Conservation (phyloP, 1,140 invertebrate species). For the Drosophila ercepeae region DNA sequence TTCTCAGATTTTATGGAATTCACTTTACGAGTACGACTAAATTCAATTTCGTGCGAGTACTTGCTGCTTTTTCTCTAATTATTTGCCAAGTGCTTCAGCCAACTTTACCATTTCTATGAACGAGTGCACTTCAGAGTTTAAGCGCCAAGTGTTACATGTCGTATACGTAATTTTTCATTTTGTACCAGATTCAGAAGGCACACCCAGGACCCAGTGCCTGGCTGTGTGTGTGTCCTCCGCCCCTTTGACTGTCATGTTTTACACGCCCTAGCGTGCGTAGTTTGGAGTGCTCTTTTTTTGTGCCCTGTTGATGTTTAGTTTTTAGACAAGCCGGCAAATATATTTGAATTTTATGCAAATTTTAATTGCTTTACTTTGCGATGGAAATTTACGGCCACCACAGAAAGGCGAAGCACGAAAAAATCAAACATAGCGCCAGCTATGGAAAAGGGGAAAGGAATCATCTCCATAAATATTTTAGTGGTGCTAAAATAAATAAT, state of each 20-base stretch:
- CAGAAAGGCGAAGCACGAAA: not conserved
- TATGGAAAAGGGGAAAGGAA: constrained; percentile 9
- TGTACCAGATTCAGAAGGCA: constrained; percentile 23
- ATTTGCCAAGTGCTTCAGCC: constrained; percentile 47
- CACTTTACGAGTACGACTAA: constrained; percentile 12
- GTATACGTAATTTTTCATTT: constrained; percentile 74
- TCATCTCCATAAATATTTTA: constrained; percentile 54
- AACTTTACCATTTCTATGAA: constrained; percentile 61
- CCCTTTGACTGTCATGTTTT: constrained; percentile 61
- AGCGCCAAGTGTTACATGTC: constrained; percentile 55
- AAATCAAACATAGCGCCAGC: not conserved
- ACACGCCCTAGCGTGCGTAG: constrained; percentile 36
- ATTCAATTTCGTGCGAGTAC: constrained; percentile 32
- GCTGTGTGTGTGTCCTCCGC: constrained; percentile 12
- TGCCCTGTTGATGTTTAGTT: constrained; percentile 65
- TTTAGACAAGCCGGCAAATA: constrained; percentile 59
- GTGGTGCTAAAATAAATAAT: constrained; percentile 57
- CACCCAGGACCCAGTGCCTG: constrained; percentile 1
- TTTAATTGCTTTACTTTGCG: constrained; percentile 74
- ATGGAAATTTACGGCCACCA: constrained; percentile 56
- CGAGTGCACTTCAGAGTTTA: constrained; percentile 64
- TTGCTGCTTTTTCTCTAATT: constrained; percentile 37
- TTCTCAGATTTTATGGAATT: constrained; percentile 16
- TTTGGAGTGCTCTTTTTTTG: constrained; percentile 51
- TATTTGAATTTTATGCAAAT: constrained; percentile 76